Percentiles rank a stretch among this genome's conserved stretches.
Conservation (phyloP, 2,113 vertebrate species). For the Sturnus vulgaris region DNA sequence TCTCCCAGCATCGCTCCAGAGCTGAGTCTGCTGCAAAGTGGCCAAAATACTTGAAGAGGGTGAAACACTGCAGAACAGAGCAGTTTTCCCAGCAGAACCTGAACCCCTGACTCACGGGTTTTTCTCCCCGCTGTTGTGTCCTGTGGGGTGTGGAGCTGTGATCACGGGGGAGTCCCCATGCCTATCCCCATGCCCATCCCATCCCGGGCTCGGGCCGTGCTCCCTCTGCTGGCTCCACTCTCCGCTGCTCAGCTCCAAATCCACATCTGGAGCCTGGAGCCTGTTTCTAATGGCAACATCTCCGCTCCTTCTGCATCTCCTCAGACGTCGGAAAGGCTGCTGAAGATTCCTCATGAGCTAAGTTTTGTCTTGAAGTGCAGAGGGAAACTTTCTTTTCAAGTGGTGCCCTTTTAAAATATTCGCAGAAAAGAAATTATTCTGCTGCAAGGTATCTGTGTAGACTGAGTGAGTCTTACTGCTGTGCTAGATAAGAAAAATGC, state of each 20-base stretch:
- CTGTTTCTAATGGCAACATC: background rate
- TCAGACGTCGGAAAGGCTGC: accelerated
- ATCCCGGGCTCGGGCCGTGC: background rate
- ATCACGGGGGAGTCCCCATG: accelerated
- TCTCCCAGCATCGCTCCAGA: background rate
- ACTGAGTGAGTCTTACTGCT: background rate
- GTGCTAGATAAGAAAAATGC: background rate
- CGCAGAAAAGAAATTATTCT: background rate
- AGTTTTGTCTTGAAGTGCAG: background rate
- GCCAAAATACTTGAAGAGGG: background rate
- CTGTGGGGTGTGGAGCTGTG: accelerated
- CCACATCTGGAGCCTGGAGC: accelerated
- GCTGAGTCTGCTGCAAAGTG: background rate
- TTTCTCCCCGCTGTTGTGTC: accelerated
- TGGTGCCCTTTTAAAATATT: background rate
- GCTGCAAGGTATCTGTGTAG: background rate
- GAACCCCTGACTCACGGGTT: accelerated
- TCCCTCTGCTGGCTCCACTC: constrained; percentile 44
- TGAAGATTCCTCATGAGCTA: background rate
- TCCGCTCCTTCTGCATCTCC: background rate
- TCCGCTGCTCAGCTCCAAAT: accelerated
- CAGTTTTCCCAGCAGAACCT: too few relatives aligned
- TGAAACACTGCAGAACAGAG: accelerated
- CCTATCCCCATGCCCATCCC: background rate
- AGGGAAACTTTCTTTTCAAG: background rate